phyloP scores from a whole-genome alignment of 1,140 invertebrate genomes.

The Hypsibius dujardini region DNA sequence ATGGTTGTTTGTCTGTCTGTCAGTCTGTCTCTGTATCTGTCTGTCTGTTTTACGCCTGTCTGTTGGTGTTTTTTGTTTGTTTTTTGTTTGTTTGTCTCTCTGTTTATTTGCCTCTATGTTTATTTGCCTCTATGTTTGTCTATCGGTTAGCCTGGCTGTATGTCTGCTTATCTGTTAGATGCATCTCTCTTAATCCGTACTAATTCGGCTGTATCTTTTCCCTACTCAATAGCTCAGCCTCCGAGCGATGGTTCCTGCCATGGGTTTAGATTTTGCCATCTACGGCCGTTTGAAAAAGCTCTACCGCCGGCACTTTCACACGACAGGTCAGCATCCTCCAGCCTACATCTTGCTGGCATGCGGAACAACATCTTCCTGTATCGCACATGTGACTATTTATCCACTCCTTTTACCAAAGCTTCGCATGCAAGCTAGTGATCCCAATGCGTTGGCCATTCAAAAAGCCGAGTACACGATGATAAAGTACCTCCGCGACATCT shows the following conservation, averaged over 20 bases:
- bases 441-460: background rate
- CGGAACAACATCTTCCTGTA: background rate
- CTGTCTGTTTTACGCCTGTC: too few species aligned
- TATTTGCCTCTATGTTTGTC: too few species aligned
- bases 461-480: background rate
- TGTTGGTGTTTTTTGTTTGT: too few species aligned
- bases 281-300: constrained; percentile 13
- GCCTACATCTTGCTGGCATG: background rate
- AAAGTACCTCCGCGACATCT: background rate
- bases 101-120: too few species aligned
- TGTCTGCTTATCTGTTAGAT: too few species aligned
- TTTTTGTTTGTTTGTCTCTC: too few species aligned
- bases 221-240: too few species aligned
- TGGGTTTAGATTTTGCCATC: constrained; percentile 15
- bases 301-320: background rate
- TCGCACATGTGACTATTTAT: background rate
- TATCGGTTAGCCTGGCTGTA: background rate
- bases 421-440: background rate
- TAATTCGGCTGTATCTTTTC: too few species aligned
- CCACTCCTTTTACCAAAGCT: background rate
- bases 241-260: background rate
- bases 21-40: too few species aligned
- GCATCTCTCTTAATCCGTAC: too few species aligned
- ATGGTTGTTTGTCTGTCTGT: too few species aligned
- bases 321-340: background rate